Evolutionary conservation across 1,140 invertebrate genomes (phyloP).

Genomic region (Zaprionus inermis): DNA sequence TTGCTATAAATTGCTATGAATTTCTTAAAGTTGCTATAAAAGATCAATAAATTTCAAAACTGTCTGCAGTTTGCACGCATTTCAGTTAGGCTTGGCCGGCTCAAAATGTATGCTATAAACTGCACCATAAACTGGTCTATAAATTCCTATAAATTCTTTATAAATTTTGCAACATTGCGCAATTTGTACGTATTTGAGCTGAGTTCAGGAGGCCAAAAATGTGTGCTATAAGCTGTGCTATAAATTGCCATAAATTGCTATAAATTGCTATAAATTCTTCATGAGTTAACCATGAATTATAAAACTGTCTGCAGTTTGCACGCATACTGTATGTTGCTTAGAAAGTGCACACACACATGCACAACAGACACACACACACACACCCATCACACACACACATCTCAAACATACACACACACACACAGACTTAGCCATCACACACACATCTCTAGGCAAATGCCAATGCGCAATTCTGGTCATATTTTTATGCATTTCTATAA

Average conservation of each 20-base stretch:
- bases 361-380: background rate
- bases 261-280: slow-evolving; percentile 10
- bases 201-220: no score
- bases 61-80: no score
- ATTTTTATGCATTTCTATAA: slow-evolving; percentile 81
- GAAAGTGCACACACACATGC: slow-evolving; percentile 27
- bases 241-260: slow-evolving; percentile 15
- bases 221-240: background rate
- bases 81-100: no score
- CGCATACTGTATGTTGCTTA: slow-evolving; percentile 24
- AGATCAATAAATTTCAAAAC: background rate
- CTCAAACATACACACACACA: slow-evolving; percentile 15
- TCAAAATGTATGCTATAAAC: background rate
- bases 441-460: slow-evolving; percentile 38
- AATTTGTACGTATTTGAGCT: no score
- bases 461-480: slow-evolving; percentile 45
- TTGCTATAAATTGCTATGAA: background rate
- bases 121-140: background rate
- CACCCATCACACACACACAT: background rate
- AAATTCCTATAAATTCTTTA: background rate
- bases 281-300: slow-evolving; percentile 25
- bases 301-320: slow-evolving; percentile 32
- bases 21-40: background rate
- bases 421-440: background rate
- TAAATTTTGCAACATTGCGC: no score